These are phyloP conservation scores for Alligator mississippiensis DNA, from an alignment of 2,113 vertebrate genomes.

Conservation along the genomic window DNA sequence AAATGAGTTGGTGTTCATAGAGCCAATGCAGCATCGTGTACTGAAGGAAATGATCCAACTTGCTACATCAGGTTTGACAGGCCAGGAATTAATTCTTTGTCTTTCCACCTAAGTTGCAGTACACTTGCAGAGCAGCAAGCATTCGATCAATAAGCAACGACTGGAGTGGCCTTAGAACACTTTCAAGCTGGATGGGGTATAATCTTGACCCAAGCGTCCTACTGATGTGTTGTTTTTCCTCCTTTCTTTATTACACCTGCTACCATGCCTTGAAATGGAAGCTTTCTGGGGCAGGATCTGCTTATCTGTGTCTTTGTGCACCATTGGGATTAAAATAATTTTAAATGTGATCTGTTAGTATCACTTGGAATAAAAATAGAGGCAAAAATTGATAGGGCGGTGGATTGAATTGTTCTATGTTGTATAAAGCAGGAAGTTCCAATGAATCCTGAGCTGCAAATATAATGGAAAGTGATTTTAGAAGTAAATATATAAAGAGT, in stretches of 20 bases:
- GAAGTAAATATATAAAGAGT: accelerated
- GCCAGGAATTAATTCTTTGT: neutral
- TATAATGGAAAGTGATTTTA: neutral
- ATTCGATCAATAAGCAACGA: neutral
- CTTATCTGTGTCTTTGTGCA: accelerated
- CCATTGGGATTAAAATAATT: too few species aligned
- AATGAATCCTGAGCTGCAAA: neutral
- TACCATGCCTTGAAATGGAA: too few species aligned
- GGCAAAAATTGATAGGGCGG: accelerated
- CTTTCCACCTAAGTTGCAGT: neutral
- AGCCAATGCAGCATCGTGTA: neutral
- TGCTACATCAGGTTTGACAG: neutral
- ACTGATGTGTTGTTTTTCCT: too few species aligned
- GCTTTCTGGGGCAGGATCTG: too few species aligned
- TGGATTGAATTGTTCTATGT: accelerated
- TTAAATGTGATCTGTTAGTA: too few species aligned
- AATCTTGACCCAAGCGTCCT: too few species aligned
- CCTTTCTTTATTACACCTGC: too few species aligned
- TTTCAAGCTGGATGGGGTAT: neutral
- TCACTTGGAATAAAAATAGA: accelerated
- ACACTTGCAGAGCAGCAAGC: neutral
- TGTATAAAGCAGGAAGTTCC: neutral
- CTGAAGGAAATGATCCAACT: neutral
- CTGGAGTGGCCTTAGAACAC: neutral
- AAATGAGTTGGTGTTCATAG: neutral